These are phyloP conservation scores for Trimorus sp. DNA, from an alignment of 2,888 invertebrate species.

Conservation along the genomic window DNA sequence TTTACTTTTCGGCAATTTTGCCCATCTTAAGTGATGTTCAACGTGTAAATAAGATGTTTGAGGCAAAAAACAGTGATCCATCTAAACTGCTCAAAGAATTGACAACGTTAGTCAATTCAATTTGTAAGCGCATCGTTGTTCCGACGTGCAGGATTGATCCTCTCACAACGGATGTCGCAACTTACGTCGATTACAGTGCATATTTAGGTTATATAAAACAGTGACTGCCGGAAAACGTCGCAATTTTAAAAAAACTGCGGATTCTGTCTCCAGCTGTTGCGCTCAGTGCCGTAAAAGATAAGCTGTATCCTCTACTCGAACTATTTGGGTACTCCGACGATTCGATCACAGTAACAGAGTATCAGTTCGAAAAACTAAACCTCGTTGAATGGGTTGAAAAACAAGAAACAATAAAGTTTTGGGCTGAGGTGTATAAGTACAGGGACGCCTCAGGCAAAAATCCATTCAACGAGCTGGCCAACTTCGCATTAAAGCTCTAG, in stretches of 20 bases:
- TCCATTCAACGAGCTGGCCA: slow-evolving; percentile 10
- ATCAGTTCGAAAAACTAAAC: too few species aligned
- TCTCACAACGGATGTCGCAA: neutral
- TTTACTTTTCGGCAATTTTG: slow-evolving; percentile 68
- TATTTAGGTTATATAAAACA: slow-evolving; percentile 21
- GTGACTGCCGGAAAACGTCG: too few species aligned
- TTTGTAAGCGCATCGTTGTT: neutral
- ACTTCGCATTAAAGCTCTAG: slow-evolving; percentile 2
- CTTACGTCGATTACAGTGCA: neutral
- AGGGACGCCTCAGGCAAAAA: slow-evolving; percentile 11
- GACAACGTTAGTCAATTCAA: neutral
- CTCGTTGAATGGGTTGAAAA: too few species aligned
- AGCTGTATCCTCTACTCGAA: too few species aligned
- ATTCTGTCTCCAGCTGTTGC: too few species aligned
- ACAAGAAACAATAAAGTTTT: too few species aligned
- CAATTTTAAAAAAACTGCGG: too few species aligned
- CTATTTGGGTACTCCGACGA: too few species aligned
- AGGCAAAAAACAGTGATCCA: slow-evolving; percentile 12
- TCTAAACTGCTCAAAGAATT: slow-evolving; percentile 12
- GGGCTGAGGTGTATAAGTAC: too few species aligned
- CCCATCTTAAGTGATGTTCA: slow-evolving; percentile 61
- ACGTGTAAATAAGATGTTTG: slow-evolving; percentile 16
- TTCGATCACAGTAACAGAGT: too few species aligned
- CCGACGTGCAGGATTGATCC: slow-evolving; percentile 6
- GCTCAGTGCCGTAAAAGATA: too few species aligned